Evolutionary conservation across 2,113 vertebrate genomes (phyloP).

Genomic region (Verasper variegatus): DNA sequence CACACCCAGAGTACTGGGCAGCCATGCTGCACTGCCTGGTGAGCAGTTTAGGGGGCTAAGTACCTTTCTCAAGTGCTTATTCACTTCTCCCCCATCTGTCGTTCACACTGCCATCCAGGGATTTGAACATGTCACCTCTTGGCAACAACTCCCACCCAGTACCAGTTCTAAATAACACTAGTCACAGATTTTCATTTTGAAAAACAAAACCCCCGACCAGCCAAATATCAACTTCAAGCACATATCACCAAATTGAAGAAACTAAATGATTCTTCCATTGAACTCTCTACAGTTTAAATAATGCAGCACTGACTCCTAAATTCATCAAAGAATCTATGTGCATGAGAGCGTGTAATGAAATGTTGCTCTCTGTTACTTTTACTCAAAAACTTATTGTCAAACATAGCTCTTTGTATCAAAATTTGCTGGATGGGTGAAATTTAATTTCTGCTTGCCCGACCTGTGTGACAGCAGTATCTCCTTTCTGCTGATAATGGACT

Average conservation of each 20-base stretch:
- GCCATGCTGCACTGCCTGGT: too few relatives aligned
- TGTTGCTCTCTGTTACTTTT: background rate
- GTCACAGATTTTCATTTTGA: too few relatives aligned
- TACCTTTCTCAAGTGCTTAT: too few relatives aligned
- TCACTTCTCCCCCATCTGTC: too few relatives aligned
- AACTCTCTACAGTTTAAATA: background rate
- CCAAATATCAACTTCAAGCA: background rate
- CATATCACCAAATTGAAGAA: background rate
- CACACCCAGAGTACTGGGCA: too few relatives aligned
- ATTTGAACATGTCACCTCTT: background rate
- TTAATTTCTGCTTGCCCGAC: background rate
- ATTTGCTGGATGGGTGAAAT: conserved; percentile 5
- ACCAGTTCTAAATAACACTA: too few relatives aligned
- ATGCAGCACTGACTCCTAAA: background rate
- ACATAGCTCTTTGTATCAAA: background rate
- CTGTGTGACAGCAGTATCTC: background rate
- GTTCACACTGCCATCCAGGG: too few relatives aligned
- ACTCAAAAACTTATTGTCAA: conserved; percentile 7
- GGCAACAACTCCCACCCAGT: too few relatives aligned
- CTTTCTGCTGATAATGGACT: background rate
- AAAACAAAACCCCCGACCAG: background rate
- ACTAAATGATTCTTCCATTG: background rate
- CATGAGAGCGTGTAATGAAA: conserved; percentile 27
- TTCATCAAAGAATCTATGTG: background rate
- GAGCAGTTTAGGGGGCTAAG: too few relatives aligned